These are phyloP conservation scores for Rhyacichthys aspro DNA, from an alignment of 2,797 vertebrate genomes.

Conservation along the genomic window DNA sequence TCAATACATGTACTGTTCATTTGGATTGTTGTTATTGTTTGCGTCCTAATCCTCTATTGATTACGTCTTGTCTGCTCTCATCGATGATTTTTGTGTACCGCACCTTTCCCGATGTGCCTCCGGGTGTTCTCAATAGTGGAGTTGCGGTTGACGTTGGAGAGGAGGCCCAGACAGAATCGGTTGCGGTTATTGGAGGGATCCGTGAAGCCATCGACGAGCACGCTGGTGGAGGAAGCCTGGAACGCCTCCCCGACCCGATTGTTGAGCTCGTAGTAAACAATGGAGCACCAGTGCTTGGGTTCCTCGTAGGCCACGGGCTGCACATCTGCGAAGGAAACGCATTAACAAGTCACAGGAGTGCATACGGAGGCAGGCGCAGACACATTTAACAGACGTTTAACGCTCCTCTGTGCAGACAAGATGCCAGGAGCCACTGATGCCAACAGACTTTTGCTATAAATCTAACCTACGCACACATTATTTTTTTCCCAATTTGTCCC, in stretches of 20 bases:
- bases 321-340: constrained; percentile 85
- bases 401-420: constrained; percentile 33
- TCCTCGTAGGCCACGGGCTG: constrained; percentile 97
- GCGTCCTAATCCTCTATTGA: constrained; percentile 33
- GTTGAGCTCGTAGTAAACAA: constrained; percentile 99
- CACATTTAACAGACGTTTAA: constrained; percentile 36
- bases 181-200: constrained; percentile 99
- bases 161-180: constrained; percentile 97
- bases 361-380: constrained; percentile 24
- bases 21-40: constrained; percentile 37
- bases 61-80: constrained; percentile 30
- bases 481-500: constrained; percentile 31
- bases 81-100: constrained; percentile 11
- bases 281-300: constrained; percentile 99
- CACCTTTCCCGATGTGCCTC: constrained; percentile 97
- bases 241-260: constrained; percentile 97
- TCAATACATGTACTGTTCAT: constrained; percentile 33
- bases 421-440: constrained; percentile 31
- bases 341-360: constrained; percentile 43
- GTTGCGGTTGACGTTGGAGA: constrained; percentile 99
- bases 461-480: constrained; percentile 33
- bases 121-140: constrained; percentile 99
- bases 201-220: constrained; percentile 97
- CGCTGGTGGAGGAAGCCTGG: constrained; percentile 95
- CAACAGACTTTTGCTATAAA: constrained; percentile 25